phyloP scores from a whole-genome alignment of 2,888 invertebrate species.

The Scaptomyza cyrtandrae region DNA sequence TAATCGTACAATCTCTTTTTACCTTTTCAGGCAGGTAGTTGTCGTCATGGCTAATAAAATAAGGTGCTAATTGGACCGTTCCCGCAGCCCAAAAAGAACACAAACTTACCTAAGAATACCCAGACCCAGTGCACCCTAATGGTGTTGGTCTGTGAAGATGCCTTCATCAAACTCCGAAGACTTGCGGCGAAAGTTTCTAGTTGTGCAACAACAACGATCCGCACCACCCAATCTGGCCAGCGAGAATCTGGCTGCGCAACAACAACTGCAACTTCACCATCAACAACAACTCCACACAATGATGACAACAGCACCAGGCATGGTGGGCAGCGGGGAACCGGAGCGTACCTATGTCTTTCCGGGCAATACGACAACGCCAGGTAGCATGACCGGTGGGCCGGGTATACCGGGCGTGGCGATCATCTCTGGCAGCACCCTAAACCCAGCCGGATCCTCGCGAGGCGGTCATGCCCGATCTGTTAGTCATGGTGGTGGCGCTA shows the following conservation, averaged over 20 bases:
- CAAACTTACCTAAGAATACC: conserved; percentile 23
- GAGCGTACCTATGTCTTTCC: conserved; percentile 84
- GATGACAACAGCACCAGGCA: conserved; percentile 34
- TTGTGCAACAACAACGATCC: conserved; percentile 81
- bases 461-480: conserved; percentile 91
- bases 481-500: conserved; percentile 90
- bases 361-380: conserved; percentile 60
- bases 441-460: conserved; percentile 64
- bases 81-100: conserved; percentile 1
- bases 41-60: conserved; percentile 39
- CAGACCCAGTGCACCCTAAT: conserved; percentile 64
- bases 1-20: conserved; percentile 12
- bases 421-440: conserved; percentile 53
- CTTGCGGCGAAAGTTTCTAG: conserved; percentile 84
- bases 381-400: conserved; percentile 67
- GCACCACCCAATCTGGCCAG: conserved; percentile 77
- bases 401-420: conserved; percentile 74
- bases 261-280: conserved; percentile 17
- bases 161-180: conserved; percentile 84
- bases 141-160: conserved; percentile 83
- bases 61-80: conserved; percentile 42
- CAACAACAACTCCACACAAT: conserved; percentile 29
- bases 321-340: conserved; percentile 69
- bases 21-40: conserved; percentile 18
- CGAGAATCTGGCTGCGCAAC: conserved; percentile 37